A percentile compares a stretch with the other conserved stretches of the same genome.
phyloP scores from a whole-genome alignment of 2,113 vertebrate genomes.

The Pluvianellus socialis region DNA sequence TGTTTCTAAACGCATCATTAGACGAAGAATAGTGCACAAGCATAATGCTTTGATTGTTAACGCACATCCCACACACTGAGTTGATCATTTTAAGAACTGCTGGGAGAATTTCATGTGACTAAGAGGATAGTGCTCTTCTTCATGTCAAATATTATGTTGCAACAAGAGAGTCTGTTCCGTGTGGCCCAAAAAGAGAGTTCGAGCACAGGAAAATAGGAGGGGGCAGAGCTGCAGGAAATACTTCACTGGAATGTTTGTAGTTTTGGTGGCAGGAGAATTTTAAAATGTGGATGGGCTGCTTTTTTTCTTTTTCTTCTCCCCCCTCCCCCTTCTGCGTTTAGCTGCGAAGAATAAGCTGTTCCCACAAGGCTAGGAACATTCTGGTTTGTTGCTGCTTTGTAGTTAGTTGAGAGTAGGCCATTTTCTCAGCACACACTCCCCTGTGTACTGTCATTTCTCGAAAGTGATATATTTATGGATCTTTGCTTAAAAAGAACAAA shows the following conservation, averaged over 20 bases:
- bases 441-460: background rate
- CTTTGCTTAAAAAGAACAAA: background rate
- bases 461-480: background rate
- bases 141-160: background rate
- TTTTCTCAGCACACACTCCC: background rate
- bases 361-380: background rate
- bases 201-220: background rate
- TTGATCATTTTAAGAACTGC: constrained; percentile 18
- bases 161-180: background rate
- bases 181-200: background rate
- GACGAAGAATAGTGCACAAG: background rate
- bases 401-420: background rate
- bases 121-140: background rate
- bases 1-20: constrained; percentile 7
- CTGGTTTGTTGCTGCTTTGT: background rate
- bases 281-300: background rate
- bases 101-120: background rate
- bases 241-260: background rate
- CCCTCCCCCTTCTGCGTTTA: background rate
- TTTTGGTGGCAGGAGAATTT: background rate
- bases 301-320: background rate
- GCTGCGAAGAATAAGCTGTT: background rate
- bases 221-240: background rate
- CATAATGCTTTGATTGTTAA: constrained; percentile 52
- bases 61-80: background rate